phyloP scores from a whole-genome alignment of 2,113 vertebrate species.

The Pavo muticus region DNA sequence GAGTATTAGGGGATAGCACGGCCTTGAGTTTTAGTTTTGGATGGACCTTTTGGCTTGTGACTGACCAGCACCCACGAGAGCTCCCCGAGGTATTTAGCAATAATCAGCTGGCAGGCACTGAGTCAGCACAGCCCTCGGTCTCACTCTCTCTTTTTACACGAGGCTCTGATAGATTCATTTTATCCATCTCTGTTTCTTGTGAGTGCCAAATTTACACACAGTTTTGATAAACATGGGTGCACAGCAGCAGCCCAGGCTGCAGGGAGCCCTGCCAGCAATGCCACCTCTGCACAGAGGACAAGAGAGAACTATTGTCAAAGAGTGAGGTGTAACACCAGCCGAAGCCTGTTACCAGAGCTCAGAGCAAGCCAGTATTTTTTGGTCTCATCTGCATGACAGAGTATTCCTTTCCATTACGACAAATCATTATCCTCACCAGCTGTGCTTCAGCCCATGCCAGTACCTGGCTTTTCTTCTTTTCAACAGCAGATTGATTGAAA shows the following conservation, averaged over 20 bases:
- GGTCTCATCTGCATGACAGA: not conserved
- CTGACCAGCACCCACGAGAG: fast-evolving
- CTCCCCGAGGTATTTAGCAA: not conserved
- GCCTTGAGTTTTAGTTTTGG: not conserved
- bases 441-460: not conserved
- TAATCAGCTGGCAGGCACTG: not conserved
- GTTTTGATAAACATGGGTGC: not conserved
- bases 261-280: not conserved
- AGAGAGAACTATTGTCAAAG: not conserved
- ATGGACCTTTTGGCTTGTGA: not conserved
- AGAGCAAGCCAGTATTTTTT: not conserved
- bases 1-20: not conserved
- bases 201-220: fast-evolving
- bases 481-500: not conserved
- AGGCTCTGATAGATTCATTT: not conserved
- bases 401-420: fast-evolving
- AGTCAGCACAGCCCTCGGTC: not conserved
- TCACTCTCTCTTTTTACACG: not conserved
- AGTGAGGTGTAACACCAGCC: not conserved
- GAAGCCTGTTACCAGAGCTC: not conserved
- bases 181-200: not conserved
- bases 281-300: not conserved
- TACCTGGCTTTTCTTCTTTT: not conserved
- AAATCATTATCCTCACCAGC: not conserved
- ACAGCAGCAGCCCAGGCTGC: not conserved